A percentile compares a stretch with the other conserved stretches of the same genome.
phyloP scores from a whole-genome alignment of 2,113 vertebrate species.

The Ceyx melanurus region DNA sequence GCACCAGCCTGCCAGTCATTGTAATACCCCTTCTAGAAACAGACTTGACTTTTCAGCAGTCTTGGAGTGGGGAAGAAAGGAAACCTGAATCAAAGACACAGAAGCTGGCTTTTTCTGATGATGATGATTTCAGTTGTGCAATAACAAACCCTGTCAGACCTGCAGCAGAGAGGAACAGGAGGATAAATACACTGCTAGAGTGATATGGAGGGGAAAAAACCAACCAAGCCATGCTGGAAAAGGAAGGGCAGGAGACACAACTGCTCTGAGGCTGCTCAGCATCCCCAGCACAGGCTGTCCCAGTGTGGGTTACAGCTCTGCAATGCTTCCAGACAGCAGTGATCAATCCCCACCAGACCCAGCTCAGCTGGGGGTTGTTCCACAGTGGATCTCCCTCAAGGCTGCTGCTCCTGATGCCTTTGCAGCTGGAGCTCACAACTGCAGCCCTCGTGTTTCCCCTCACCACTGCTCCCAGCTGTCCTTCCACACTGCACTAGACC shows the following conservation, averaged over 20 bases:
- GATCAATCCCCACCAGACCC: fast-evolving
- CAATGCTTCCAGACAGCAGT: fast-evolving
- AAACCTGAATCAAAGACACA: background rate
- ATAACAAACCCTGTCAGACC: background rate
- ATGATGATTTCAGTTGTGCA: background rate
- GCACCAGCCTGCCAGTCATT: slow-evolving; percentile 1
- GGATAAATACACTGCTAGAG: background rate
- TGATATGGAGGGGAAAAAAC: background rate
- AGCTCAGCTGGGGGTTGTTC: background rate
- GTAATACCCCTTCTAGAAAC: background rate
- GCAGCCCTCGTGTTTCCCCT: background rate
- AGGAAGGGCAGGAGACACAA: background rate
- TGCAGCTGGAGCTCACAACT: background rate
- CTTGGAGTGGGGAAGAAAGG: background rate
- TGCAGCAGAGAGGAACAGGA: background rate
- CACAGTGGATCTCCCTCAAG: too few relatives aligned
- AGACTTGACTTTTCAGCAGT: background rate
- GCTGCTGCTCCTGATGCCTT: background rate
- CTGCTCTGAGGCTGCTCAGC: background rate
- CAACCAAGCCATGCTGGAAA: fast-evolving
- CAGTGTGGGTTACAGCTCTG: background rate
- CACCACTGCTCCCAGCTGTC: fast-evolving
- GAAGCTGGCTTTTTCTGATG: background rate
- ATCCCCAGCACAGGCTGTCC: background rate
- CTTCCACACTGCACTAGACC: fast-evolving